Percentiles rank a stretch among this genome's conserved stretches.
These are phyloP conservation scores for Girardinus metallicus DNA, from an alignment of 2,797 vertebrate genomes.

Conservation along the genomic window DNA sequence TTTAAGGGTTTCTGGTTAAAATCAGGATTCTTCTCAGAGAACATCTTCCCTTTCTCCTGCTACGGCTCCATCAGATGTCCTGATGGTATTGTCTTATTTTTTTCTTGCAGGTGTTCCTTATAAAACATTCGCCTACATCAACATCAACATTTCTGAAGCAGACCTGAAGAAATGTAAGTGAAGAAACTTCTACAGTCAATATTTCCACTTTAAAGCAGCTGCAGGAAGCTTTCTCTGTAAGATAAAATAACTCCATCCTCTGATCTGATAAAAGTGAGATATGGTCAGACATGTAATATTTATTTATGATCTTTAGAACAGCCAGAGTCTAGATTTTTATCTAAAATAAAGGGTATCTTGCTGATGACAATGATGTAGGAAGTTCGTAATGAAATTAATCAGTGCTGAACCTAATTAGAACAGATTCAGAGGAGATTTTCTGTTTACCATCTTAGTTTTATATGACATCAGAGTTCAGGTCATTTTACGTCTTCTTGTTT, in stretches of 20 bases:
- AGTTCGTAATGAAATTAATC: background rate
- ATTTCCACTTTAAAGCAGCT: background rate
- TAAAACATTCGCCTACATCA: slow-evolving; percentile 92
- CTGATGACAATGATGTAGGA: background rate
- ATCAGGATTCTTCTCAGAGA: background rate
- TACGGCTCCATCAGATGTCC: background rate
- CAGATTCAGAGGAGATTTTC: background rate
- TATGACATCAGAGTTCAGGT: background rate
- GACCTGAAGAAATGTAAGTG: slow-evolving; percentile 89
- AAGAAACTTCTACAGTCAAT: background rate
- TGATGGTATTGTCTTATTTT: background rate
- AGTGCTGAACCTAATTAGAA: background rate
- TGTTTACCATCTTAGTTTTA: background rate
- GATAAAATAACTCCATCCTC: background rate
- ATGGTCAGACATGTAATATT: background rate
- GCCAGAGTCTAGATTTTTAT: background rate
- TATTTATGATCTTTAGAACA: background rate
- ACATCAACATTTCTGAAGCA: slow-evolving; percentile 84
- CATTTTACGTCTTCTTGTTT: background rate
- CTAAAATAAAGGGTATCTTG: background rate
- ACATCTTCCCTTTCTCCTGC: background rate
- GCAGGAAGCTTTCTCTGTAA: background rate
- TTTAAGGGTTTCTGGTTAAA: background rate
- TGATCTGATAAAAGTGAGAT: background rate
- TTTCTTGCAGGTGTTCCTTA: slow-evolving; percentile 82